A percentile compares a stretch with the other conserved stretches of the same genome.
Conservation (phyloP, 2,888 invertebrate species). For the Nasonia oneida region DNA sequence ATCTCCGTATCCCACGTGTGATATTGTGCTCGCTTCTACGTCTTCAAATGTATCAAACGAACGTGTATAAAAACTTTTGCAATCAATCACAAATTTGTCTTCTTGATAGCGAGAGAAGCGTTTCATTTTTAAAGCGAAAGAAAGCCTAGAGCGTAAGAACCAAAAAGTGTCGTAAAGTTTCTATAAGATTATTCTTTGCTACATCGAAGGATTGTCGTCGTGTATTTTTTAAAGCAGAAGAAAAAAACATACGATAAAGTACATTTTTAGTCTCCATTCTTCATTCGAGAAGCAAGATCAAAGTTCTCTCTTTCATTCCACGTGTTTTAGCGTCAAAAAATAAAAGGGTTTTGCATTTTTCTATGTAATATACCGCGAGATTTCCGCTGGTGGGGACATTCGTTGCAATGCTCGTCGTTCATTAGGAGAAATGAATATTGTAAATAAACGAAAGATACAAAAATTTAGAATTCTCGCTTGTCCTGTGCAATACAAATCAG, state of each 20-base stretch:
- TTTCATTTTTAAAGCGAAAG: conserved; percentile 23
- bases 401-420: conserved; percentile 51
- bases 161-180: conserved; percentile 24
- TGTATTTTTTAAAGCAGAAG: conserved; percentile 10
- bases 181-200: conserved; percentile 9
- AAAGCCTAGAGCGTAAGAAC: neutral
- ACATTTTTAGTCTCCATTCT: neutral
- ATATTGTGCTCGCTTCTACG: conserved; percentile 55
- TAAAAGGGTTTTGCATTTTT: conserved; percentile 54
- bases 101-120: neutral
- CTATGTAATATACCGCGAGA: conserved; percentile 17
- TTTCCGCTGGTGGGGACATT: conserved; percentile 45
- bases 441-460: conserved; percentile 33
- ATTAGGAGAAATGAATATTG: conserved; percentile 42
- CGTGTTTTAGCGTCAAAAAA: conserved; percentile 28
- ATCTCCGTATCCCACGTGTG: conserved; percentile 17
- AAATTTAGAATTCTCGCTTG: conserved; percentile 38
- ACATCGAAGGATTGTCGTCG: conserved; percentile 20
- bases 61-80: neutral
- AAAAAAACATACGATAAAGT: neutral
- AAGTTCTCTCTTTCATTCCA: conserved; percentile 46
- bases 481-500: conserved; percentile 52
- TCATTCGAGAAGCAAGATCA: conserved; percentile 19
- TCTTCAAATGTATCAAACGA: conserved; percentile 47
- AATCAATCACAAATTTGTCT: conserved; percentile 42